Base-by-base conservation (phyloP, 2,113 vertebrate genomes). In the Sinocyclocheilus anshuiensis region DNA sequence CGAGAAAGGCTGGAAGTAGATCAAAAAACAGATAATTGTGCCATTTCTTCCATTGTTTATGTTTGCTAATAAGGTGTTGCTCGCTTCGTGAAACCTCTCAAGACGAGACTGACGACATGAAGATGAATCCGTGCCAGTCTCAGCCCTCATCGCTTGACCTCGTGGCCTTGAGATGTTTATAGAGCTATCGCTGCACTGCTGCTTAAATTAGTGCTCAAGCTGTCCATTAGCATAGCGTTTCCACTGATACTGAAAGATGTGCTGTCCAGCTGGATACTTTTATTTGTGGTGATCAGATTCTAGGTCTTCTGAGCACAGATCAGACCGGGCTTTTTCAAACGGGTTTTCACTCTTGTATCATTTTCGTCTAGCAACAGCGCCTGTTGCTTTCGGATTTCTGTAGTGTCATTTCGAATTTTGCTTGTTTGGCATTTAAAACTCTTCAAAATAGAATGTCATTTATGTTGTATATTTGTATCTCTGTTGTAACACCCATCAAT, bases 201-300 rank as follows among this genome's bases (percentile, higher is more conserved):
- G 63, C 81, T 83, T 69, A 55, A 72, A 61, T 61, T 63, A 80
- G 57, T 8, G 77, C 57, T 63, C 53, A 42, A 39, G 42, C 42
- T 42, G 7, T 9, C 42, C 42, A 42, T 42, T 7, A 42, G 42
- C 42, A 42, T 8, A 42, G 81, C 45, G 67, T 84, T 83, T 55
- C 18, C 24, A 69, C 61, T 50, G 15, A 26, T 12, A 29, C 39
- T 67, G 61, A 26, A 82, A 45, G 39, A 82, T 82, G 39, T 50
- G 80, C 24, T 50, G 45, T 72, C 48, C 26, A 83, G 26, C 18
- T n/a, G 11, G 81, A 33, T 20, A 39, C 16, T 36, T 71, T 33
- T 71, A 81, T 63, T 65, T 59, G 57, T 69, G 24, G 4, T 82
- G 16, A 82, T 82, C 61, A 82, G 24, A 29, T 50, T 48, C 61